Evolutionary conservation across 1,140 invertebrate genomes (phyloP), one percentile per base, ranked within the genome.

Genomic region (Spodoptera frugiperda): DNA sequence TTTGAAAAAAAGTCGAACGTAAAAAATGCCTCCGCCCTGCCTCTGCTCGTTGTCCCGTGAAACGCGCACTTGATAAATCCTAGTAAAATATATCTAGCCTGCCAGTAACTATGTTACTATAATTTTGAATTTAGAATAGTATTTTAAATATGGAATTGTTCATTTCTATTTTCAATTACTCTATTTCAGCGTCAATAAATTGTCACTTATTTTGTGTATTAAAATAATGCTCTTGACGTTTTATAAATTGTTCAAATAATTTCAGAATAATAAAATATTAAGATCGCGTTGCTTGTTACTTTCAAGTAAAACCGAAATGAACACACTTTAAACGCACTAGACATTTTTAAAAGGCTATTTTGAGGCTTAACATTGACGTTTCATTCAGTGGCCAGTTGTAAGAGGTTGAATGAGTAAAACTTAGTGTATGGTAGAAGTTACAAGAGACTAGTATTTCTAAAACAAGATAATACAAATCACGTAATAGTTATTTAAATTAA

Each of bases 341-440:
- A 87, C 71, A 61, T 86, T 88, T 91, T 86, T 84, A 84, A 86
- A 89, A 83, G 84, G 85, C 87, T 85, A 90, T 89, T 91, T 88
- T 79, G 82, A 80, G 80, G 77, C 86, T 86, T 82, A 76, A 89
- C 90, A 87, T 79, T 88, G 87, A 90, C 87, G 85, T 90, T 90
- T 92, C 85, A 91, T 90, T 91, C 87, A 84, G 80, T 88, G 84
- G 83, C 83, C 87, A 85, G 77, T 82, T 72, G 80, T 87, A 89
- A 90, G 87, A 88, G 88, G 84, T 86, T 90, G 87, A 92, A 90
- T 91, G 90, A 88, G 81, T 90, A 87, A 86, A 89, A 89, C 80
- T 80, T 83, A 48, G 55, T 53, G 80, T 67, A 15, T 85, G 86
- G 88, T 78, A 17, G 55, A 92, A 87, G 67, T 77, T 12, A 79